Evolutionary conservation across 2,888 invertebrate species (phyloP).

Genomic region (Molorchus minor): DNA sequence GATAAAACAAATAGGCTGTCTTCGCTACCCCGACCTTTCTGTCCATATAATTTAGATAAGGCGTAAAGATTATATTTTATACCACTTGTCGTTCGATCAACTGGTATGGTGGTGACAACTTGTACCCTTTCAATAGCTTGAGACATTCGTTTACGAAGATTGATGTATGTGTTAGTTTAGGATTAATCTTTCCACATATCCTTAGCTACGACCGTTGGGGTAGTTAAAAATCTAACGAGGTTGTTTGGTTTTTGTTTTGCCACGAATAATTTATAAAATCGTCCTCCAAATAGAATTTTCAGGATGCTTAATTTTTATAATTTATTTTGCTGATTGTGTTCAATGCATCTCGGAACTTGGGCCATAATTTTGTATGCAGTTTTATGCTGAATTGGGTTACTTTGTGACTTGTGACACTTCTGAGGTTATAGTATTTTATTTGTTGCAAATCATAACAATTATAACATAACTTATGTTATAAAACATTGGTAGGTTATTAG

Average conservation of each 20-base stretch:
- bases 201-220: too few species aligned
- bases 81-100: neutral
- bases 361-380: too few species aligned
- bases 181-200: neutral
- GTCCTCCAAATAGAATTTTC: neutral
- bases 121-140: slow-evolving; percentile 1
- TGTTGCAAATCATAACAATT: too few species aligned
- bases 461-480: too few species aligned
- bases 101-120: neutral
- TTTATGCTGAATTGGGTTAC: too few species aligned
- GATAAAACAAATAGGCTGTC: slow-evolving; percentile 17
- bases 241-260: neutral
- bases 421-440: too few species aligned
- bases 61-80: slow-evolving; percentile 14
- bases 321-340: too few species aligned
- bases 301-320: neutral
- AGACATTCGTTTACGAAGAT: neutral
- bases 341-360: too few species aligned
- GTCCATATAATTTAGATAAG: slow-evolving; percentile 14
- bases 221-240: too few species aligned
- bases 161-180: neutral
- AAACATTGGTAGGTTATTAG: too few species aligned
- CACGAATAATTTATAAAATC: neutral
- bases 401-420: too few species aligned
- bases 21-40: slow-evolving; percentile 7